Base-by-base conservation (phyloP, 2,888 invertebrate genomes). In the Oscheius sp. region DNA sequence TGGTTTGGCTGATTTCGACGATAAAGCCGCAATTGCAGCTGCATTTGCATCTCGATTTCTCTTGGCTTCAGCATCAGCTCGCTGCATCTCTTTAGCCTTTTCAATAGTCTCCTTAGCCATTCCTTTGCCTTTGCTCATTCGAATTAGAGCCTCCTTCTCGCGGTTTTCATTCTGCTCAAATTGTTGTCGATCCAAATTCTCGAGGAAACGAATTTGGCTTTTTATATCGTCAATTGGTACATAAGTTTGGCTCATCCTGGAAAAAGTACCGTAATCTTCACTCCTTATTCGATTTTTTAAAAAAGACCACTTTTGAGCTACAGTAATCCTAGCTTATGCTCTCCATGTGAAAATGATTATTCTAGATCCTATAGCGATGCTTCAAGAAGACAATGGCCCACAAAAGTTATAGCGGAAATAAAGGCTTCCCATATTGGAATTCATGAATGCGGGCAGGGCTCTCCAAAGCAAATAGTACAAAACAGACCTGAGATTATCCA, bases 101-200 rank as follows among this genome's bases (percentile, higher is more conserved):
- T 96, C 95, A 89, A 97, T 90, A 87, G 96, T 96, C 0, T 95
- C 93, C 88, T 97, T 96, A 87, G 97, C 74, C 29, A 67, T 73
- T 29, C 75, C 76, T 53, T 82, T 83, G 55, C 77, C 75, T 58
- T 82, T 82, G 42, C 96, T 96, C 25, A 95, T 95, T 76, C 94
- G 90, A 81, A 97, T 88, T 61, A 97, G 89, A 89, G 95, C 92
- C 88, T 97, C 97, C 72, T 96, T 90, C 87, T 98, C 97, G 67
- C 93, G 91, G 87, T 96, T 97, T 87, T 96, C 96, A 77, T 96
- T 93, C 69, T 94, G 90, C 87, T 95, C 95, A 87, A 94, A 92
- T 88, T 96, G 96, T 66, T 94, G 91, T 84, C 92, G 91, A 88
- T 97, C 97, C 70, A 98, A 88, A 88, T 98, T 96, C 89, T 97